These are phyloP conservation scores for Formica selysi DNA, from an alignment of 1,140 invertebrate species.

Conservation along the genomic window DNA sequence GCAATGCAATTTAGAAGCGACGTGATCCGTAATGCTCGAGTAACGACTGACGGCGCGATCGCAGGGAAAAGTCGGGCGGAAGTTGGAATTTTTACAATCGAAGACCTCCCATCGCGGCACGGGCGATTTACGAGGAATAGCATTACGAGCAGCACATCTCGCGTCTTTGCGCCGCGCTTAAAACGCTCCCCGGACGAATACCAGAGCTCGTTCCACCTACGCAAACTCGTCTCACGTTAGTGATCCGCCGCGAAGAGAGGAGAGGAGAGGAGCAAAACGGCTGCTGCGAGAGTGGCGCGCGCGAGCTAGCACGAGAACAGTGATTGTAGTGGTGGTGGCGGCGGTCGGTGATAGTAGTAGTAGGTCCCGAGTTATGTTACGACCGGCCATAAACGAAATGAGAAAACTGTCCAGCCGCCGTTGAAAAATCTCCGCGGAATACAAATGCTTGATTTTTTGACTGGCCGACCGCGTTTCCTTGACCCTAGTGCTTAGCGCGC, in stretches of 20 bases:
- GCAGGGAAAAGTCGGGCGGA: conserved; percentile 46
- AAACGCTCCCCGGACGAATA: conserved; percentile 41
- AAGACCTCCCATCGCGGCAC: conserved; percentile 44
- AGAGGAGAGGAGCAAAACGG: conserved; percentile 21
- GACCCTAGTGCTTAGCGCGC: conserved; percentile 45
- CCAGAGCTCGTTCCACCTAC: conserved; percentile 68
- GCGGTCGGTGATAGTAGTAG: conserved; percentile 51
- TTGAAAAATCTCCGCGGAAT: conserved; percentile 84
- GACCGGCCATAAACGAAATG: conserved; percentile 84
- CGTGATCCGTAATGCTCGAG: conserved; percentile 8
- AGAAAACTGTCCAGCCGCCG: conserved; percentile 82
- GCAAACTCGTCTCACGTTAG: conserved; percentile 61
- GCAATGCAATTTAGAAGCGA: conserved; percentile 22
- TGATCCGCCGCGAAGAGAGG: conserved; percentile 43
- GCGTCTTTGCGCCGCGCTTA: conserved; percentile 53
- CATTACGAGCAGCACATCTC: conserved; percentile 14
- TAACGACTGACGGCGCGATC: conserved; percentile 19
- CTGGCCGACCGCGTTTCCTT: conserved; percentile 64
- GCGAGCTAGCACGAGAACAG: background rate
- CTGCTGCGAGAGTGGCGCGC: conserved; percentile 45
- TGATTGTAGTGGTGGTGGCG: conserved; percentile 12
- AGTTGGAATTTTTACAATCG: conserved; percentile 55
- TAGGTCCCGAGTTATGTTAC: conserved; percentile 81
- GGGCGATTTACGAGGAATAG: conserved; percentile 51
- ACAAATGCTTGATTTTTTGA: conserved; percentile 84